phyloP scores from a whole-genome alignment of 2,888 invertebrate species.

The Clivina fossor region DNA sequence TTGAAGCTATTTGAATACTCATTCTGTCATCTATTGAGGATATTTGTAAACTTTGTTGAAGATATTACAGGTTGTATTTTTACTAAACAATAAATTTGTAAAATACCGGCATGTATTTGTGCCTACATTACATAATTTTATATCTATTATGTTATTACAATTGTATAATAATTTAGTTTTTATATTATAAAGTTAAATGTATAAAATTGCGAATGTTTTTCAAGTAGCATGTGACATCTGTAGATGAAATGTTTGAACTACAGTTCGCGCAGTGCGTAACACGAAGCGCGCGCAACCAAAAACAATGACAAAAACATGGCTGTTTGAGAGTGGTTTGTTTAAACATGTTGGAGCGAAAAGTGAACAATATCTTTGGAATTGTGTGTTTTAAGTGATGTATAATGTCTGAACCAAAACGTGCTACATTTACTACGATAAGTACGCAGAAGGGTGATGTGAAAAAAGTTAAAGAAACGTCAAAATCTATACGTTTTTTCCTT shows the following conservation, averaged over 20 bases:
- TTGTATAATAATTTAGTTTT: not conserved
- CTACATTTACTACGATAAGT: constrained; percentile 49
- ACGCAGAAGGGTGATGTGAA: constrained; percentile 53
- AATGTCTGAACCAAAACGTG: constrained; percentile 55
- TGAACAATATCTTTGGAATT: constrained; percentile 47
- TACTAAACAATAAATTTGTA: no score
- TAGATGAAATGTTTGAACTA: not conserved
- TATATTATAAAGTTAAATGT: not conserved
- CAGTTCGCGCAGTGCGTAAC: constrained; percentile 49
- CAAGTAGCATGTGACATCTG: constrained; percentile 1
- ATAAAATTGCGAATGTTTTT: not conserved
- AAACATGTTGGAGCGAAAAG: constrained; percentile 56
- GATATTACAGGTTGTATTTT: no score
- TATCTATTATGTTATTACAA: no score
- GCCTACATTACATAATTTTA: no score
- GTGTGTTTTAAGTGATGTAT: constrained; percentile 49
- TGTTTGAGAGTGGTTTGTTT: constrained; percentile 52
- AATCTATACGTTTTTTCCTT: constrained; percentile 80
- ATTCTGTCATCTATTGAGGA: no score
- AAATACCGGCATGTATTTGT: no score
- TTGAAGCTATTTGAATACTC: no score
- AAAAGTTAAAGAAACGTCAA: constrained; percentile 69
- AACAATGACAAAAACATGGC: constrained; percentile 44
- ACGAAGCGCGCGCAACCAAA: constrained; percentile 48
- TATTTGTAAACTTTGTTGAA: no score